phyloP scores from a whole-genome alignment of 1,140 invertebrate genomes.

The Diabrotica virgifera region DNA sequence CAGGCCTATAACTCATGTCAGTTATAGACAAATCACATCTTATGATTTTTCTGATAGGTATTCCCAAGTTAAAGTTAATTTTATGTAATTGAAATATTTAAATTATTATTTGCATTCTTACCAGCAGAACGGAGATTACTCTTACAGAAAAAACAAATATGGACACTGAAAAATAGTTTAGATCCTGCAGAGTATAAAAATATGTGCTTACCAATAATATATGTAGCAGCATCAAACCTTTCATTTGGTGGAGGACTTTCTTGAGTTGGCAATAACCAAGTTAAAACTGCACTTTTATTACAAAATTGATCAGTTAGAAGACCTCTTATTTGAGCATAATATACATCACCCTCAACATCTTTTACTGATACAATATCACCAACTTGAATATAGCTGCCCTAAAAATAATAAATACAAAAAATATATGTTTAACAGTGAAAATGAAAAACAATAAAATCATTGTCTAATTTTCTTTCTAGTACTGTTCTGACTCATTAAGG shows the following conservation, averaged over 20 bases:
- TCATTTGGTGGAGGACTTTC: slow-evolving; percentile 73
- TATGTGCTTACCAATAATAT: slow-evolving; percentile 69
- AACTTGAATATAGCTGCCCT: slow-evolving; percentile 82
- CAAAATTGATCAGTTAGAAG: slow-evolving; percentile 90
- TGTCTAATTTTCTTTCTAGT: too few relatives aligned
- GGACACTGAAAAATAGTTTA: not conserved
- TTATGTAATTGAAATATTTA: too few relatives aligned
- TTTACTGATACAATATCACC: slow-evolving; percentile 88
- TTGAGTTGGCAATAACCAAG: slow-evolving; percentile 85
- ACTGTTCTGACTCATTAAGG: too few relatives aligned
- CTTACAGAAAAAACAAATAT: not conserved
- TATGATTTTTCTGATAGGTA: too few relatives aligned
- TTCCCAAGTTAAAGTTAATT: too few relatives aligned
- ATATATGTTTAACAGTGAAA: too few relatives aligned
- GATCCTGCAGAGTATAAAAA: too few relatives aligned
- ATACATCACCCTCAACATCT: slow-evolving; percentile 73
- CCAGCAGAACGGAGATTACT: not conserved
- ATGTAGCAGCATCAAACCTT: slow-evolving; percentile 86
- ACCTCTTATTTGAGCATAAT: slow-evolving; percentile 87
- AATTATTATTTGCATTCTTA: too few relatives aligned
- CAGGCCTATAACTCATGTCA: too few relatives aligned
- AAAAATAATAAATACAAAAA: slow-evolving; percentile 27
- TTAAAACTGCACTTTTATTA: slow-evolving; percentile 90
- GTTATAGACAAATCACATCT: too few relatives aligned
- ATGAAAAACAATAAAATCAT: too few relatives aligned